phyloP scores from a whole-genome alignment of 2,113 vertebrate species.

The Cervus canadensis region DNA sequence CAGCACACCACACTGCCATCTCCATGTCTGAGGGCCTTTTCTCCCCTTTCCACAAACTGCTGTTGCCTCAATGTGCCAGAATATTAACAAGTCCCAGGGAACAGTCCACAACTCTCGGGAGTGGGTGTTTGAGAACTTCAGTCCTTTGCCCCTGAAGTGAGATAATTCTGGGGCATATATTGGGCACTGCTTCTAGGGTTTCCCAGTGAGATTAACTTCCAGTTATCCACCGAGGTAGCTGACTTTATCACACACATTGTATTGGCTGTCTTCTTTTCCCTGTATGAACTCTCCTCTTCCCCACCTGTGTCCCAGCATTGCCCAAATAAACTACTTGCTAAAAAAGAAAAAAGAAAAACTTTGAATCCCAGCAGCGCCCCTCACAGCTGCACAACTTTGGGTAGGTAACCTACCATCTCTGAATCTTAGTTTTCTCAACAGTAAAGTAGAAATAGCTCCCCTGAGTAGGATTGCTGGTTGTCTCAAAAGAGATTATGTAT shows the following conservation, averaged over 20 bases:
- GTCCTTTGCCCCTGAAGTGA: not conserved
- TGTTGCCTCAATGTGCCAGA: not conserved
- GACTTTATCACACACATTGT: not conserved
- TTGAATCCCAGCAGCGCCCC: not conserved
- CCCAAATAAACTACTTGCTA: not conserved
- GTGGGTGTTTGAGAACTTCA: not conserved
- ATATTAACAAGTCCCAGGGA: not conserved
- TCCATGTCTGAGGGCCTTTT: not conserved
- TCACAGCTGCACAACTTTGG: not conserved
- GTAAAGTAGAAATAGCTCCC: not conserved
- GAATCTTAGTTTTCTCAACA: not conserved
- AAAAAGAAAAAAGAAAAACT: not conserved
- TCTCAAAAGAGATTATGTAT: not conserved
- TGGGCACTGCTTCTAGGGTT: not conserved
- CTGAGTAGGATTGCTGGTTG: not conserved
- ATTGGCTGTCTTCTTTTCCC: not conserved
- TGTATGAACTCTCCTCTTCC: not conserved
- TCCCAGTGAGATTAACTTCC: not conserved
- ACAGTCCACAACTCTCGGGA: not conserved
- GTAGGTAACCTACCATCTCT: not conserved
- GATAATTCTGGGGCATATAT: not conserved
- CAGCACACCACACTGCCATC: accelerated
- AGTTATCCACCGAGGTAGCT: not conserved
- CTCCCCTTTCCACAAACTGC: not conserved
- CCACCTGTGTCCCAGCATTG: not conserved